Percentiles rank a stretch among this genome's conserved stretches.
Conservation (phyloP, 1,140 invertebrate species). For the Sitodiplosis mosellana region DNA sequence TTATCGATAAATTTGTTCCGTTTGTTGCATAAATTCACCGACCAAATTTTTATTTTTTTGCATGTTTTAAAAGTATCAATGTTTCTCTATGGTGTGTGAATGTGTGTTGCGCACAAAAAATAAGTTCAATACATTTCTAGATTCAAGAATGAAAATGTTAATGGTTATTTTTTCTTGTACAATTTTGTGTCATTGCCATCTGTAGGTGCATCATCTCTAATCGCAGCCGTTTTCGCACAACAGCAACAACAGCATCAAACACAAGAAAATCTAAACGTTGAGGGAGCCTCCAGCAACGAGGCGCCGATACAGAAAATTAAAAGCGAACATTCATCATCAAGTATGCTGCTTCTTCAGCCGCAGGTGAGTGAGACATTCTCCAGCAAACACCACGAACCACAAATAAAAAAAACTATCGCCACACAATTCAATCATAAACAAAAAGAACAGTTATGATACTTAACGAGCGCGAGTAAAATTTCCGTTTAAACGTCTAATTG, state of each 20-base stretch:
- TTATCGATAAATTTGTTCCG: too few relatives aligned
- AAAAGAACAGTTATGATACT: neutral
- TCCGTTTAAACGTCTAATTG: neutral
- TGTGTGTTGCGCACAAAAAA: too few relatives aligned
- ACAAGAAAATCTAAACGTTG: too few relatives aligned
- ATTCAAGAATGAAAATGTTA: neutral
- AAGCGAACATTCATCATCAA: slow-evolving; percentile 10
- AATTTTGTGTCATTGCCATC: neutral
- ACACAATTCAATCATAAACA: neutral
- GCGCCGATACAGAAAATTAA: neutral
- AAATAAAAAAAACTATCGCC: neutral
- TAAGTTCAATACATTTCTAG: neutral
- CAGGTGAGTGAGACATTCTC: slow-evolving; percentile 20
- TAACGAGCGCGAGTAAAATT: neutral
- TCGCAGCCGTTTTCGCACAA: slow-evolving; percentile 1
- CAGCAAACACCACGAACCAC: neutral
- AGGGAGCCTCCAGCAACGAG: neutral
- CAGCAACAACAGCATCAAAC: neutral
- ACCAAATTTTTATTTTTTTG: too few relatives aligned
- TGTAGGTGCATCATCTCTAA: slow-evolving; percentile 1
- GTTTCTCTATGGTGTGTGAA: too few relatives aligned
- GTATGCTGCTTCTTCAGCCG: slow-evolving; percentile 26
- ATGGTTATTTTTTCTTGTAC: neutral
- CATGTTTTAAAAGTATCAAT: too few relatives aligned
- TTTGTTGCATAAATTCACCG: too few relatives aligned